These are phyloP conservation scores for Heterodera schachtii DNA, from an alignment of 1,140 invertebrate species.

Conservation along the genomic window DNA sequence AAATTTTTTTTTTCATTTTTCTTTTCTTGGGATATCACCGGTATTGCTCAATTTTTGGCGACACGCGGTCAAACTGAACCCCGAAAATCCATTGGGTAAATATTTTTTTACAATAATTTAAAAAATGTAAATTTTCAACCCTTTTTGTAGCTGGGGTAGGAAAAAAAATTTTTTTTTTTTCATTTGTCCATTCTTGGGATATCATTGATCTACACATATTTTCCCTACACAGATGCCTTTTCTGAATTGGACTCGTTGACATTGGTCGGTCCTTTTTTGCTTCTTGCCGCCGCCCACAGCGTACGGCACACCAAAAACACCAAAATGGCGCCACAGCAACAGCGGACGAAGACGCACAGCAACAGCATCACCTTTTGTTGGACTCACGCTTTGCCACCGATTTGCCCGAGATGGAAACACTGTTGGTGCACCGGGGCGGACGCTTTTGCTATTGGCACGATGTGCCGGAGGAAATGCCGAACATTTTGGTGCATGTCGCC, in stretches of 20 bases:
- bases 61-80: constrained; percentile 5
- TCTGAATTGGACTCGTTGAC: constrained; percentile 5
- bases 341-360: neutral
- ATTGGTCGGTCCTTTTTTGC: constrained; percentile 19
- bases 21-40: constrained; percentile 18
- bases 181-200: too few relatives aligned
- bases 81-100: constrained; percentile 13
- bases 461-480: constrained; percentile 6
- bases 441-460: constrained; percentile 41
- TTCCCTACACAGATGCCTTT: constrained; percentile 15
- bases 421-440: constrained; percentile 28
- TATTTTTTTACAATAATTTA: neutral
- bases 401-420: constrained; percentile 42
- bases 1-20: constrained; percentile 3
- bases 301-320: neutral
- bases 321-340: neutral
- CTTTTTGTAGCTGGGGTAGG: too few relatives aligned
- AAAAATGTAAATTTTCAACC: neutral
- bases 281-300: neutral
- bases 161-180: too few relatives aligned
- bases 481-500: constrained; percentile 8
- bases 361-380: constrained; percentile 20
- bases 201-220: too few relatives aligned
- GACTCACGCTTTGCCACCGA: constrained; percentile 28
- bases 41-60: constrained; percentile 21